phyloP scores from a whole-genome alignment of 2,113 vertebrate genomes.

The Dromas ardeola region DNA sequence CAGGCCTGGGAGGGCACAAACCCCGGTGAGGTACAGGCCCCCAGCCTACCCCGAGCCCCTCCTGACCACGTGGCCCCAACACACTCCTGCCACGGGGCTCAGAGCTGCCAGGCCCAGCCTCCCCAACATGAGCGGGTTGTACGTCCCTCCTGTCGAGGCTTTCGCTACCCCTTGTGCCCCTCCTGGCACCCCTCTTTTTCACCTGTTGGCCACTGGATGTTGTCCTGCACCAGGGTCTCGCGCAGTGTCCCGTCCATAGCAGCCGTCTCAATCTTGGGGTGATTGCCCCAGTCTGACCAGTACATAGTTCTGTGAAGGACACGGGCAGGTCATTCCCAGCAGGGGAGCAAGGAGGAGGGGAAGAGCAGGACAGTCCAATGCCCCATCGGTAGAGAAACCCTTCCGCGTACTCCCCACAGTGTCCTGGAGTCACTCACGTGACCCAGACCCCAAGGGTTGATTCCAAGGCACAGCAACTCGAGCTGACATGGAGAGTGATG shows the following conservation, averaged over 20 bases:
- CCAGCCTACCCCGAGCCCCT: not conserved
- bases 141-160: fast-evolving
- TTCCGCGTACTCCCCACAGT: fast-evolving
- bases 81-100: fast-evolving
- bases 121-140: fast-evolving
- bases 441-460: not conserved
- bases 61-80: not conserved
- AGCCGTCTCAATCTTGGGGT: slow-evolving; percentile 96
- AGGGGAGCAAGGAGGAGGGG: not conserved
- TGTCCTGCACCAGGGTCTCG: slow-evolving; percentile 92
- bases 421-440: fast-evolving
- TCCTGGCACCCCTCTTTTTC: not conserved
- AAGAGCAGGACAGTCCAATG: fast-evolving
- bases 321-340: not conserved
- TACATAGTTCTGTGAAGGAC: slow-evolving; percentile 88
- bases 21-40: not conserved
- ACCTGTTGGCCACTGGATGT: slow-evolving; percentile 98
- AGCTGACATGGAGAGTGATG: fast-evolving
- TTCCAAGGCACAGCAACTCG: not conserved
- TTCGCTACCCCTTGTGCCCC: fast-evolving
- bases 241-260: slow-evolving; percentile 96
- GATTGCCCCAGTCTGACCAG: slow-evolving; percentile 99
- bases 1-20: slow-evolving; percentile 78
- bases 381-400: not conserved
- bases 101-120: not conserved